Conservation (phyloP, 35 echinoderm and acorn worm genomes). For the Anneissia japonica region DNA sequence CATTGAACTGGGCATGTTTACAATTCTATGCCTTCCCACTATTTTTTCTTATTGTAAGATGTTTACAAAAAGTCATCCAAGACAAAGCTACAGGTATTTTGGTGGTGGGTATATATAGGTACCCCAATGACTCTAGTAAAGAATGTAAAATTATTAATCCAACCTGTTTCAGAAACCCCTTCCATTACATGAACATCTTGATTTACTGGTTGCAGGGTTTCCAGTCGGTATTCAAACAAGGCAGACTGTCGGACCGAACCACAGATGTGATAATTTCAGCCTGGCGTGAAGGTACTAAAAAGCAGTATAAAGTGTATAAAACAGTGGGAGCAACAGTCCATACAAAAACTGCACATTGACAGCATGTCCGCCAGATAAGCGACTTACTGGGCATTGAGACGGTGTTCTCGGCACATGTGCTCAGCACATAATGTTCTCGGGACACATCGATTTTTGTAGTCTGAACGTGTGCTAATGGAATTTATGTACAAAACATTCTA, state of each 20-base stretch:
- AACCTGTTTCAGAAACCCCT: slow-evolving; percentile 12
- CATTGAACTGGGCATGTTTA: background rate
- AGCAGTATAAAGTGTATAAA: too few relatives aligned
- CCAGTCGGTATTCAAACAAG: background rate
- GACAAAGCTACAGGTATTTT: slow-evolving; percentile 10
- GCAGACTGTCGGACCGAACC: background rate
- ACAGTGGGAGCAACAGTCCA: too few relatives aligned
- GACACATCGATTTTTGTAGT: too few relatives aligned
- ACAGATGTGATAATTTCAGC: background rate
- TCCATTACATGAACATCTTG: background rate
- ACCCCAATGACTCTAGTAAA: background rate
- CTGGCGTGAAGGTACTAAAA: background rate
- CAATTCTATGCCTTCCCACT: slow-evolving; percentile 22
- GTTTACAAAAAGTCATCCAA: slow-evolving; percentile 7
- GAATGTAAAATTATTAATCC: background rate
- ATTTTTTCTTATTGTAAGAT: background rate
- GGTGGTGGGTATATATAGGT: background rate
- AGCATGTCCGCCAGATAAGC: too few relatives aligned
- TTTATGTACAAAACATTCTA: too few relatives aligned
- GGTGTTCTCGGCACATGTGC: too few relatives aligned
- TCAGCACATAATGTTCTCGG: too few relatives aligned
- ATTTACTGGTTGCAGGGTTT: slow-evolving; percentile 24
- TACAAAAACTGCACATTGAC: too few relatives aligned
- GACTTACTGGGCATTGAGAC: too few relatives aligned
- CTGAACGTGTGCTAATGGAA: too few relatives aligned